phyloP scores from a whole-genome alignment of 2,113 vertebrate genomes.

The Burhinus bistriatus region DNA sequence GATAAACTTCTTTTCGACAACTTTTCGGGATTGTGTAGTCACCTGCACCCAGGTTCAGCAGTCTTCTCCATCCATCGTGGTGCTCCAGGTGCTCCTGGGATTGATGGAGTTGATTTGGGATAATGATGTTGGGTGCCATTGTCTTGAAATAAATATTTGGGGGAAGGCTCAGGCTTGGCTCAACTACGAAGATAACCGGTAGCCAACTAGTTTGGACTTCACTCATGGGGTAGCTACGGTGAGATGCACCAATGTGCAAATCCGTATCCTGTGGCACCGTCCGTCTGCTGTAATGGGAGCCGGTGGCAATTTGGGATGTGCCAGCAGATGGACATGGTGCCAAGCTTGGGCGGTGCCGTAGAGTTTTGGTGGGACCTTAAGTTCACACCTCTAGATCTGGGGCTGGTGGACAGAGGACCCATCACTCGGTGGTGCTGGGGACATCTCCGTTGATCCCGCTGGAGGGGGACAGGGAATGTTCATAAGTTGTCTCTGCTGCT shows the following conservation, averaged over 20 bases:
- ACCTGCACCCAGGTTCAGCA: fast-evolving
- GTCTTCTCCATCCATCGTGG: neutral
- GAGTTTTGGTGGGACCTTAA: neutral
- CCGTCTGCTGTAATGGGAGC: too few relatives aligned
- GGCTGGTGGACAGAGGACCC: neutral
- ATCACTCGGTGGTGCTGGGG: neutral
- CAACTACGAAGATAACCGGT: fast-evolving
- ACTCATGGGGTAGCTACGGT: neutral
- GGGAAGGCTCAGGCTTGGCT: neutral
- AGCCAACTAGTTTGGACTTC: neutral
- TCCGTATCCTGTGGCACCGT: fast-evolving
- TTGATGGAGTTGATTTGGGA: neutral
- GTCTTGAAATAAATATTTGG: neutral
- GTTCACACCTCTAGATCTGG: neutral
- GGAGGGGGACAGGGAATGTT: too few relatives aligned
- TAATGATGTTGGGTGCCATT: neutral
- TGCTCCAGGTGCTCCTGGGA: fast-evolving
- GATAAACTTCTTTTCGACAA: neutral
- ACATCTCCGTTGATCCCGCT: fast-evolving
- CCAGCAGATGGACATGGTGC: neutral
- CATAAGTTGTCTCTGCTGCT: too few relatives aligned
- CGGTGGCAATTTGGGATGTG: neutral
- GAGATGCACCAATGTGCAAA: fast-evolving
- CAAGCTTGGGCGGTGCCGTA: fast-evolving
- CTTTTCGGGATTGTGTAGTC: neutral